Percentiles rank a stretch among this genome's conserved stretches.
Conservation (phyloP, 2,797 vertebrate species). For the Oceanodroma leucorhoa region DNA sequence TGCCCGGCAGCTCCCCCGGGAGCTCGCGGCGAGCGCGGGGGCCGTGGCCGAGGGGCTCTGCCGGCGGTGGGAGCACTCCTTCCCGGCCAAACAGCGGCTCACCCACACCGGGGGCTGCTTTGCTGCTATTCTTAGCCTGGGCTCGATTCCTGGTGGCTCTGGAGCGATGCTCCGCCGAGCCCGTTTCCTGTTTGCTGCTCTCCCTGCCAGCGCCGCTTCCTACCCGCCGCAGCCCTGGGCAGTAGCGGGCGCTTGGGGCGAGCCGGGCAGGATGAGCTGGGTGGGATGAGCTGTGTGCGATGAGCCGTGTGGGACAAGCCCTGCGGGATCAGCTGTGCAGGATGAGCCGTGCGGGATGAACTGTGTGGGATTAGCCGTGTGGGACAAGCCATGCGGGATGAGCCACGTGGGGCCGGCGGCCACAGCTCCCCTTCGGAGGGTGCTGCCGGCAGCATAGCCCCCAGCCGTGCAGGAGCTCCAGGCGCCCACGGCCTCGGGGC, state of each 20-base stretch:
- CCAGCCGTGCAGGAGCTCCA: rapidly evolving
- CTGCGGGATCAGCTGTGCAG: rapidly evolving
- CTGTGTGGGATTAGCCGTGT: neutral
- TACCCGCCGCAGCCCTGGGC: neutral
- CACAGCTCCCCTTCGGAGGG: rapidly evolving
- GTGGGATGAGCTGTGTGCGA: neutral
- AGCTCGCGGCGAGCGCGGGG: rapidly evolving
- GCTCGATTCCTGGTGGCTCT: neutral
- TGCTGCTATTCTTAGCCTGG: constrained; percentile 24
- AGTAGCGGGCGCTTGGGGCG: neutral
- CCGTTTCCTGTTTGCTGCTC: constrained; percentile 12
- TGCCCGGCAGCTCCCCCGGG: neutral
- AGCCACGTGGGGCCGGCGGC: rapidly evolving
- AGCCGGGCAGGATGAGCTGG: neutral
- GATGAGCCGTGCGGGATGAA: neutral
- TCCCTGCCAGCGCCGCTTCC: neutral
- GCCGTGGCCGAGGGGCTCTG: neutral
- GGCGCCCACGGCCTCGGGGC: rapidly evolving
- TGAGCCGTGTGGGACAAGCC: rapidly evolving
- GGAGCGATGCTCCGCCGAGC: neutral
- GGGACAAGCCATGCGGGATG: neutral
- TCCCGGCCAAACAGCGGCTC: rapidly evolving
- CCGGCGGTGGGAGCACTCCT: neutral
- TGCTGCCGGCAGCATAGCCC: neutral
- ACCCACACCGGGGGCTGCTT: neutral